Percentiles rank a stretch among this genome's conserved stretches.
Conservation (phyloP, 2,888 invertebrate genomes). For the Pollenia amentaria region DNA sequence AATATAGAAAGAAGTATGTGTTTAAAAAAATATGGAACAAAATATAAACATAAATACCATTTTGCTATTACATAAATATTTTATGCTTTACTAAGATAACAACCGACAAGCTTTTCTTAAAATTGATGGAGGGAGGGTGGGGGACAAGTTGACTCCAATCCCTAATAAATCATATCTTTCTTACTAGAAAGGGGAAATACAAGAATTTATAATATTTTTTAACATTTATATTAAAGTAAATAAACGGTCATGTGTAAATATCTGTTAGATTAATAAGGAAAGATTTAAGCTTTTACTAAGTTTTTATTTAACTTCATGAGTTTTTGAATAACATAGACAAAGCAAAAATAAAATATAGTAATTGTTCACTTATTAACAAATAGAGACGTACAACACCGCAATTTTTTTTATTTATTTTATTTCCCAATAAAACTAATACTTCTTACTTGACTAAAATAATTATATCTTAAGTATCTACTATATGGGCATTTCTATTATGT, state of each 20-base stretch:
- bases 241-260: conserved; percentile 13
- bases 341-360: background rate
- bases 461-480: too few species aligned
- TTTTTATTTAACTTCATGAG: background rate
- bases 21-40: too few species aligned
- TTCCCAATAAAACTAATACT: too few species aligned
- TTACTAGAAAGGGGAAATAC: background rate
- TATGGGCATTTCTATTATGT: too few species aligned
- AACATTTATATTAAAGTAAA: background rate
- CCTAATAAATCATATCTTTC: conserved; percentile 16
- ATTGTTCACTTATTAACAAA: too few species aligned
- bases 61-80: too few species aligned
- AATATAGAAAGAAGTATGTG: too few species aligned
- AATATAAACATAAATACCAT: too few species aligned
- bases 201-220: background rate
- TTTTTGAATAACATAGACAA: conserved; percentile 13
- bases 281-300: conserved; percentile 45
- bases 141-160: background rate
- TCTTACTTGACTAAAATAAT: too few species aligned
- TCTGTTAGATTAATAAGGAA: conserved; percentile 41
- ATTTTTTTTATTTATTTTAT: too few species aligned
- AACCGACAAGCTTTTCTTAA: background rate
- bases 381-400: too few species aligned
- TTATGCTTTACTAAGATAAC: background rate
- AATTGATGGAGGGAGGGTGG: background rate